Conservation (phyloP, 2,113 vertebrate genomes). For the Stomatorhinus ivindoensis region DNA sequence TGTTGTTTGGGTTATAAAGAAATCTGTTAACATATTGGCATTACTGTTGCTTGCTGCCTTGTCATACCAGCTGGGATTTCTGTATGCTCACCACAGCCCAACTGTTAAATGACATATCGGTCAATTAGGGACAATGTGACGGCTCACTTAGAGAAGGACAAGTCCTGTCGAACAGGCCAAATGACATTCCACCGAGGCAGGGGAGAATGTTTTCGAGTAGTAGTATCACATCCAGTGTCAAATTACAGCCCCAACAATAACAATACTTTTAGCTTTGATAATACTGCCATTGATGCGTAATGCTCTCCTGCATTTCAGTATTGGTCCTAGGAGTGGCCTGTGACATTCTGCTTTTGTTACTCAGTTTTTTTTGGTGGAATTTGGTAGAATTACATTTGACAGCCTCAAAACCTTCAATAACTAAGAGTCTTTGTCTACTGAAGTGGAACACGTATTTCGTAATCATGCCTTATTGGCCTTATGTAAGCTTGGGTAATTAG, state of each 20-base stretch:
- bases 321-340: neutral
- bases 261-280: neutral
- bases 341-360: neutral
- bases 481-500: neutral
- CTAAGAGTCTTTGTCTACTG: neutral
- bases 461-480: neutral
- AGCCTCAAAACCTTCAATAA: neutral
- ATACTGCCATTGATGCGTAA: neutral
- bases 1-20: neutral
- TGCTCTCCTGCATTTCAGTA: neutral
- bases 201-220: neutral
- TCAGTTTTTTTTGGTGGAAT: neutral
- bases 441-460: neutral
- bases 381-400: neutral
- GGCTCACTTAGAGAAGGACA: neutral
- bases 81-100: neutral
- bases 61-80: neutral
- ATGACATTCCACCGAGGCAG: neutral
- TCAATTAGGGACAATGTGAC: neutral
- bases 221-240: neutral
- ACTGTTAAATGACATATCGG: neutral
- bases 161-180: neutral
- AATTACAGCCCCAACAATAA: neutral
- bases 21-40: constrained; percentile 4
- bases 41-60: neutral